A percentile compares a stretch with the other conserved stretches of the same genome.
Conservation (phyloP, 2,113 vertebrate genomes). For the Grammomys surdaster region DNA sequence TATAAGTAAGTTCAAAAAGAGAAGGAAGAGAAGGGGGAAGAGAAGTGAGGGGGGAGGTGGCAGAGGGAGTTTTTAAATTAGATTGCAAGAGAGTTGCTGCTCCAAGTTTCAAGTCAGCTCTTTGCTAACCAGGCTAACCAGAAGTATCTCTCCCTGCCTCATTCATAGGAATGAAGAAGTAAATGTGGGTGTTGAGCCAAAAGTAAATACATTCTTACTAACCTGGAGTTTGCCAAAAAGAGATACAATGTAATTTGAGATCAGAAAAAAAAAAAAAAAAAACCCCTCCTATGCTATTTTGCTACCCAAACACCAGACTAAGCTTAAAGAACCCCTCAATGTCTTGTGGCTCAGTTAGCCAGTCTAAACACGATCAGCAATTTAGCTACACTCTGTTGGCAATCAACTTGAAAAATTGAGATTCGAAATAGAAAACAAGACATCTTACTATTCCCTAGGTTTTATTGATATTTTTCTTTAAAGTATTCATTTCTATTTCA, state of each 20-base stretch:
- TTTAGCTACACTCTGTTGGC: conserved; percentile 89
- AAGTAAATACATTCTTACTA: conserved; percentile 69
- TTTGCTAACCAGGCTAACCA: conserved; percentile 46
- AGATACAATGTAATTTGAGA: conserved; percentile 72
- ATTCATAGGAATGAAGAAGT: conserved; percentile 81
- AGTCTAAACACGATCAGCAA: conserved; percentile 88
- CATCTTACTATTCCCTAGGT: conserved; percentile 87
- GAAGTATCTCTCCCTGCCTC: conserved; percentile 54
- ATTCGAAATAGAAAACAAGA: conserved; percentile 88
- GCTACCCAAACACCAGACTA: conserved; percentile 74
- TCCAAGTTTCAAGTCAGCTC: conserved; percentile 68
- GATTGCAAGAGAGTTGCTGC: not conserved
- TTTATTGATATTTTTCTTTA: conserved; percentile 85
- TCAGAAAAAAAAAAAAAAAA: conserved; percentile 36
- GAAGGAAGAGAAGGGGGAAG: too few relatives aligned
- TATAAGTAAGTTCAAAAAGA: not conserved
- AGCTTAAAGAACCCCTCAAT: conserved; percentile 87
- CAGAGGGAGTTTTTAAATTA: not conserved
- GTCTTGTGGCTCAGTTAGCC: conserved; percentile 87
- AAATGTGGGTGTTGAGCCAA: conserved; percentile 75
- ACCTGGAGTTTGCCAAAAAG: conserved; percentile 73
- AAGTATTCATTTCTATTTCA: conserved; percentile 85
- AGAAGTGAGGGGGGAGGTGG: not conserved
- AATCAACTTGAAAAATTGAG: conserved; percentile 92
- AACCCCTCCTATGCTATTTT: conserved; percentile 62